These are phyloP conservation scores for Tenodera sinensis DNA, from an alignment of 2,888 invertebrate genomes.

Conservation along the genomic window DNA sequence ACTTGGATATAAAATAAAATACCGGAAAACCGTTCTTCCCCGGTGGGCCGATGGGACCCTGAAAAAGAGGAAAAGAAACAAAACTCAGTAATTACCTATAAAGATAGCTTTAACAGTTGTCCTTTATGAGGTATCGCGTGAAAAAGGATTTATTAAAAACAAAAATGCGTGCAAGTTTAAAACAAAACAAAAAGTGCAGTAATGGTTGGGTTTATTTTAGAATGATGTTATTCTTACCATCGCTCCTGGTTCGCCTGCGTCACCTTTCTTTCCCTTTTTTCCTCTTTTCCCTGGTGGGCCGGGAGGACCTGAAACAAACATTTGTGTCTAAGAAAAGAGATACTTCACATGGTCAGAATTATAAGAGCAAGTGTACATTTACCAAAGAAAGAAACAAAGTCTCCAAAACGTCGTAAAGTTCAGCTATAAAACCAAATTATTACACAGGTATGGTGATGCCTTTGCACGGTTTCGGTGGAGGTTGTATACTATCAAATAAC, in stretches of 20 bases:
- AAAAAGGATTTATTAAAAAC: background rate
- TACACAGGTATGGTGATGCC: too few species aligned
- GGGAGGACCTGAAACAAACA: constrained; percentile 64
- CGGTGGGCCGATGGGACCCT: constrained; percentile 76
- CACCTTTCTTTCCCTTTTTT: constrained; percentile 86
- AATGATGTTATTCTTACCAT: constrained; percentile 60
- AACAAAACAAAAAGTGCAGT: background rate
- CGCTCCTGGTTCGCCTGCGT: constrained; percentile 74
- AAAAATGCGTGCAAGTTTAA: background rate
- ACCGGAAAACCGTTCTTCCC: constrained; percentile 91
- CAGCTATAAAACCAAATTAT: too few species aligned
- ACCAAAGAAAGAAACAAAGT: too few species aligned
- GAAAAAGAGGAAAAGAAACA: constrained; percentile 43
- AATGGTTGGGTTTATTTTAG: background rate
- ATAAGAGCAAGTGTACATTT: too few species aligned
- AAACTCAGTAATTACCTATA: constrained; percentile 36
- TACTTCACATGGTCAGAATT: too few species aligned
- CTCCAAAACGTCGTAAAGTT: too few species aligned
- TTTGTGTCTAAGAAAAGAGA: background rate
- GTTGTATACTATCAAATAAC: too few species aligned
- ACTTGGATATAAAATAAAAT: constrained; percentile 50
- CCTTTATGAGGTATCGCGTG: background rate
- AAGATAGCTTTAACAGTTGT: constrained; percentile 33
- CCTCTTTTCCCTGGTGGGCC: constrained; percentile 85
- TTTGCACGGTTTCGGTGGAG: too few species aligned